phyloP scores from a whole-genome alignment of 1,140 invertebrate genomes.

The Ctenoplectra terminalis region DNA sequence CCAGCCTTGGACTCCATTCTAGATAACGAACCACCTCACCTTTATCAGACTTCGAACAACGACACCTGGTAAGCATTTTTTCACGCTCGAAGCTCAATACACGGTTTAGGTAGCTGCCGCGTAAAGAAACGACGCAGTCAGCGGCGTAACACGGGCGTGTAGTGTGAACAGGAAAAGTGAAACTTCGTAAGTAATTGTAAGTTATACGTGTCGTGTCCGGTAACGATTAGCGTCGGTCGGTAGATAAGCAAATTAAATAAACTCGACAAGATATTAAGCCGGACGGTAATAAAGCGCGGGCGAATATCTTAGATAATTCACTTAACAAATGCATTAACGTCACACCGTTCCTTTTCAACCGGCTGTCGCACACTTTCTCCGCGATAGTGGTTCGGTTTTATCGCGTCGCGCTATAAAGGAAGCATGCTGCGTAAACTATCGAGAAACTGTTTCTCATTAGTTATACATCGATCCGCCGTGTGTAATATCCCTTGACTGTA shows the following conservation, averaged over 20 bases:
- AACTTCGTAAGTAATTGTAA: slow-evolving; percentile 27
- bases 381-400: slow-evolving; percentile 28
- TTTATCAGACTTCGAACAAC: slow-evolving; percentile 77
- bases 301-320: slow-evolving; percentile 37
- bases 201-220: slow-evolving; percentile 25
- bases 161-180: neutral
- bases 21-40: slow-evolving; percentile 82
- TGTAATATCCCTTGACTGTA: neutral
- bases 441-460: neutral
- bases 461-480: neutral
- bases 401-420: slow-evolving; percentile 16
- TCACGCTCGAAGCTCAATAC: neutral
- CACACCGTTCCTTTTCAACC: slow-evolving; percentile 10
- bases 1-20: slow-evolving; percentile 92
- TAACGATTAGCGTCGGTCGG: slow-evolving; percentile 35
- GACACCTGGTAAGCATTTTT: slow-evolving; percentile 76
- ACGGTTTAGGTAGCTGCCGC: neutral
- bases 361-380: slow-evolving; percentile 35
- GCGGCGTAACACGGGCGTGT: neutral
- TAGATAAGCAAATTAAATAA: slow-evolving; percentile 51
- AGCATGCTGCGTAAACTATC: slow-evolving; percentile 11
- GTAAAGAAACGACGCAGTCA: no score
- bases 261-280: slow-evolving; percentile 11
- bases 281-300: slow-evolving; percentile 23
- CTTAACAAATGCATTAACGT: slow-evolving; percentile 43